A percentile compares a stretch with the other conserved stretches of the same genome.
These are phyloP conservation scores for Litoditis marina DNA, from an alignment of 2,888 invertebrate species.

Conservation along the genomic window DNA sequence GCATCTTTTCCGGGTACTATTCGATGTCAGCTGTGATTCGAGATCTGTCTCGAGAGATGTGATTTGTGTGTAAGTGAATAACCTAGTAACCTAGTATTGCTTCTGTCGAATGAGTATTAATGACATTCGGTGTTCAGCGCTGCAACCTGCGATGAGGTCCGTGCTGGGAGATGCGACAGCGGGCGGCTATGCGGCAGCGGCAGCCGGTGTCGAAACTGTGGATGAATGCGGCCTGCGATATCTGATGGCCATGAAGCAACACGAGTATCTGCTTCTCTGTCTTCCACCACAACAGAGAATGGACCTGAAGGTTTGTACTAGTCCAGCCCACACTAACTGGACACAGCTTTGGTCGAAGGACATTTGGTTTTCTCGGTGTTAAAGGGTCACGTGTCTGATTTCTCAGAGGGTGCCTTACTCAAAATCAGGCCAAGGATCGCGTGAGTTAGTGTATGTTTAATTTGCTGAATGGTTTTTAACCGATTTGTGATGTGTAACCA, in stretches of 20 bases:
- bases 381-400: no score
- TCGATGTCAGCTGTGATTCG: no score
- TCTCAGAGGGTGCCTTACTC: no score
- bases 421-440: no score
- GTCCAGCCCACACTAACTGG: no score
- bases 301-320: constrained; percentile 28
- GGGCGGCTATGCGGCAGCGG: constrained; percentile 51
- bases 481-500: constrained; percentile 18
- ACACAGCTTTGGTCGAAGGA: no score
- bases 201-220: constrained; percentile 64
- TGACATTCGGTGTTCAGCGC: constrained; percentile 20
- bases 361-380: no score
- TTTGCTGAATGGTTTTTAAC: constrained; percentile 17
- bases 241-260: constrained; percentile 93
- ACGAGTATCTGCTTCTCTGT: constrained; percentile 87
- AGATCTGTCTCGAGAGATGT: neutral
- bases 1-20: no score
- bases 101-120: neutral
- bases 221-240: constrained; percentile 94
- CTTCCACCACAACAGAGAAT: constrained; percentile 84
- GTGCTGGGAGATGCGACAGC: constrained; percentile 50
- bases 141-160: constrained; percentile 46
- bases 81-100: neutral
- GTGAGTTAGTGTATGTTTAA: no score
- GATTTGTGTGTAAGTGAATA: neutral